phyloP scores from a whole-genome alignment of 2,888 invertebrate genomes.

The Adelphocoris suturalis region DNA sequence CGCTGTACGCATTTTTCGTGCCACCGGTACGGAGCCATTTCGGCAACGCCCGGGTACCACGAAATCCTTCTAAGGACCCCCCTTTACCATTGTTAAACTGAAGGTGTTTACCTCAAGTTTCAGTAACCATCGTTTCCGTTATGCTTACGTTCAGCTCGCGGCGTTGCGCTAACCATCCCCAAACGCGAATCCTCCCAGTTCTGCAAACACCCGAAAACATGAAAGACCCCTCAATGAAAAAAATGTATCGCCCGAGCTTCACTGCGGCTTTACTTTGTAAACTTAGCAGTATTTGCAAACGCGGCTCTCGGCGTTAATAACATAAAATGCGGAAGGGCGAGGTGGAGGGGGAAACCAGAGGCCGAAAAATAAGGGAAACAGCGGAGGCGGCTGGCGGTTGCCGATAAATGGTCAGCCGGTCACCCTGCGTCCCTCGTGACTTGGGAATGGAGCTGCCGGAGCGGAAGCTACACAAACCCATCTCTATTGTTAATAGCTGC shows the following conservation, averaged over 20 bases:
- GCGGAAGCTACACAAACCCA: constrained; percentile 38
- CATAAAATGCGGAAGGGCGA: neutral
- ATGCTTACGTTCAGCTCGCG: neutral
- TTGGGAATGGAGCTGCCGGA: constrained; percentile 26
- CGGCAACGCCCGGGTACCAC: too few species aligned
- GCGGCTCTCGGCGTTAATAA: constrained; percentile 14
- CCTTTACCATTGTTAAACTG: too few species aligned
- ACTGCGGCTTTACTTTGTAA: neutral
- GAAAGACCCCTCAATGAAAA: neutral
- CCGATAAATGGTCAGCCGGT: constrained; percentile 44
- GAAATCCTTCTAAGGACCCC: too few species aligned
- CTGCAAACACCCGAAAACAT: neutral
- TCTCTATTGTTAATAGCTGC: constrained; percentile 42
- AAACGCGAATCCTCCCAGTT: neutral
- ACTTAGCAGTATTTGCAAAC: constrained; percentile 9
- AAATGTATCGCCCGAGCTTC: neutral
- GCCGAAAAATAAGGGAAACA: neutral
- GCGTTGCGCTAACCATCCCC: neutral
- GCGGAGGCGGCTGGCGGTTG: constrained; percentile 5
- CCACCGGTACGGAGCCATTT: too few species aligned
- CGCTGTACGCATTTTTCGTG: too few species aligned
- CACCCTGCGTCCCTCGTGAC: constrained; percentile 48
- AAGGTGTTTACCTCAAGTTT: neutral
- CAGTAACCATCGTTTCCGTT: neutral
- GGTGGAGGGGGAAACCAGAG: neutral